Evolutionary conservation across 2,797 vertebrate genomes (phyloP).

Genomic region (Meriones psammophilus): DNA sequence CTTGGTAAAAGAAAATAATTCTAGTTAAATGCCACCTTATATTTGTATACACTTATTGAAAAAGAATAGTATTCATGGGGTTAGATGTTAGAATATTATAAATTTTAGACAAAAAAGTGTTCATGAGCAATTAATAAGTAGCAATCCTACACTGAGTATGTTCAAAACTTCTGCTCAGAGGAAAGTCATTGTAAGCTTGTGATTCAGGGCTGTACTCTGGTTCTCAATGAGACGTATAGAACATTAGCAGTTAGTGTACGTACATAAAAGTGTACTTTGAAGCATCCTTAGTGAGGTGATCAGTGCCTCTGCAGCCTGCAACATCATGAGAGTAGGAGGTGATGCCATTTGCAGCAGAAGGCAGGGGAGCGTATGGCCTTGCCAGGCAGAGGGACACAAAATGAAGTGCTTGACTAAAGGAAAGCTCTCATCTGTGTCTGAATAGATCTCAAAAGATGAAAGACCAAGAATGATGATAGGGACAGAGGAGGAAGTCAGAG

Average conservation of each 20-base stretch:
- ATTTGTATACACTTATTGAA: neutral
- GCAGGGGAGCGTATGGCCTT: neutral
- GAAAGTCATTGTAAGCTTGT: neutral
- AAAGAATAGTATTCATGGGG: neutral
- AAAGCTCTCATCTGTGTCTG: neutral
- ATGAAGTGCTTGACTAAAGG: neutral
- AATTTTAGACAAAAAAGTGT: slow-evolving; percentile 12
- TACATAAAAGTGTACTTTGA: neutral
- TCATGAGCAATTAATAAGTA: slow-evolving; percentile 2
- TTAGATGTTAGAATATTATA: slow-evolving; percentile 11
- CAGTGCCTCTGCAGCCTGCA: neutral
- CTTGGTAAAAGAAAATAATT: slow-evolving; percentile 40
- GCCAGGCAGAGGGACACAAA: neutral
- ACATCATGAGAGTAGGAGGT: neutral
- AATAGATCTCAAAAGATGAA: neutral
- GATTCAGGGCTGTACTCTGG: fast-evolving
- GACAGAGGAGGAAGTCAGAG: neutral
- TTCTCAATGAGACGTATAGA: neutral
- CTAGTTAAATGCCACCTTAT: neutral
- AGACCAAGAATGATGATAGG: fast-evolving
- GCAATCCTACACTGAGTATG: neutral
- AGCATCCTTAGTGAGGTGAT: neutral
- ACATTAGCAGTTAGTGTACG: neutral
- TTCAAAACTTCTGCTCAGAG: neutral
- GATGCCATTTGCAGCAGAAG: fast-evolving